phyloP scores from a whole-genome alignment of 2,113 vertebrate genomes.

The Notarius lentiginosus region DNA sequence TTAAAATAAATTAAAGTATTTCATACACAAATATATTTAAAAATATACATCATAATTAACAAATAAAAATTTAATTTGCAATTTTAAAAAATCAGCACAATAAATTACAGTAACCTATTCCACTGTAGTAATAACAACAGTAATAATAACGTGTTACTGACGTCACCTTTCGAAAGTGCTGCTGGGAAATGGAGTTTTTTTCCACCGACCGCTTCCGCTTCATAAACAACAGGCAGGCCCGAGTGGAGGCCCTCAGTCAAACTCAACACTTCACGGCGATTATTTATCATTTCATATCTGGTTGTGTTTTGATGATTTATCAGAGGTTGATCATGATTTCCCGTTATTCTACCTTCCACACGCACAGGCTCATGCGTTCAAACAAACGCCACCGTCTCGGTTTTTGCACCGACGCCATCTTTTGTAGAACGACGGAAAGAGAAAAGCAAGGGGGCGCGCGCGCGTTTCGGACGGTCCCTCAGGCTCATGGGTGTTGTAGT shows the following conservation, averaged over 20 bases:
- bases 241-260: slow-evolving; percentile 51
- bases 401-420: slow-evolving; percentile 80
- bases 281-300: slow-evolving; percentile 53
- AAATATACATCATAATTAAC: neutral
- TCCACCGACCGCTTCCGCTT: slow-evolving; percentile 57
- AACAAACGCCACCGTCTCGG: slow-evolving; percentile 71
- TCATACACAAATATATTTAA: too few species aligned
- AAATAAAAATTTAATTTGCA: neutral
- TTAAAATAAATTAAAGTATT: too few species aligned
- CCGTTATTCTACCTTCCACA: slow-evolving; percentile 60
- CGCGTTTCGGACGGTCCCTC: slow-evolving; percentile 27
- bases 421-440: slow-evolving; percentile 74
- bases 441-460: slow-evolving; percentile 57
- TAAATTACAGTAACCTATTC: slow-evolving; percentile 62
- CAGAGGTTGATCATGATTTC: slow-evolving; percentile 54
- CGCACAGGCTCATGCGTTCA: slow-evolving; percentile 62
- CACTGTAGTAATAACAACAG: slow-evolving; percentile 13
- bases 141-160: slow-evolving; percentile 12
- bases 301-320: slow-evolving; percentile 56
- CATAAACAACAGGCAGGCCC: slow-evolving; percentile 63
- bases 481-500: slow-evolving; percentile 69
- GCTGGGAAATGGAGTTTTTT: slow-evolving; percentile 70
- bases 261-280: slow-evolving; percentile 10
- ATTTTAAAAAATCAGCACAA: neutral
- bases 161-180: slow-evolving; percentile 60